Conservation (phyloP, 1,140 invertebrate species). For the Lordiphosa stackelbergi region DNA sequence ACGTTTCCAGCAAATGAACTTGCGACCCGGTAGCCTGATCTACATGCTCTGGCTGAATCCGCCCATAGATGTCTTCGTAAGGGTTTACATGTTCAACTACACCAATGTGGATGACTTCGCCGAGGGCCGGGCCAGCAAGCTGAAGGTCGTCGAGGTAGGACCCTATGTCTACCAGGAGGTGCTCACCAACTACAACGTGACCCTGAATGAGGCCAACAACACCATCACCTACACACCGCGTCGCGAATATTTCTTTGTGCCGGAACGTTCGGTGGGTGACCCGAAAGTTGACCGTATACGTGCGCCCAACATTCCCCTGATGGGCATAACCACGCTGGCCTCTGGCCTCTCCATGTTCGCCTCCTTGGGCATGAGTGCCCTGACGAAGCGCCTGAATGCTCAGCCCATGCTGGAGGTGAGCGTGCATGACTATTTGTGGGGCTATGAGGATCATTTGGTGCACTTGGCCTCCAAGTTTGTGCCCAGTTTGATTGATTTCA, state of each 20-base stretch:
- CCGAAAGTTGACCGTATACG: constrained; percentile 81
- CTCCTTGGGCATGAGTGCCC: constrained; percentile 80
- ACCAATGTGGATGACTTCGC: constrained; percentile 87
- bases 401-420: constrained; percentile 84
- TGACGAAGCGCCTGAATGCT: constrained; percentile 81
- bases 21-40: constrained; percentile 79
- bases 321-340: constrained; percentile 79
- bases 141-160: constrained; percentile 87
- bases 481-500: constrained; percentile 86
- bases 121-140: constrained; percentile 81
- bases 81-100: constrained; percentile 90
- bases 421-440: constrained; percentile 89
- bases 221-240: constrained; percentile 87
- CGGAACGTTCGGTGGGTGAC: constrained; percentile 84
- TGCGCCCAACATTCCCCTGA: constrained; percentile 87
- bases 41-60: constrained; percentile 84
- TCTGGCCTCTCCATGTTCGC: constrained; percentile 58
- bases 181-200: constrained; percentile 82
- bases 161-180: constrained; percentile 92
- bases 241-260: constrained; percentile 82
- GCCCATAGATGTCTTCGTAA: constrained; percentile 83
- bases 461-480: constrained; percentile 83
- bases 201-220: constrained; percentile 83
- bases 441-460: constrained; percentile 88
- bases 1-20: constrained; percentile 78